phyloP scores from a whole-genome alignment of 37 sponge, comb jelly and placozoan genomes.

The Axinella damicornis region DNA sequence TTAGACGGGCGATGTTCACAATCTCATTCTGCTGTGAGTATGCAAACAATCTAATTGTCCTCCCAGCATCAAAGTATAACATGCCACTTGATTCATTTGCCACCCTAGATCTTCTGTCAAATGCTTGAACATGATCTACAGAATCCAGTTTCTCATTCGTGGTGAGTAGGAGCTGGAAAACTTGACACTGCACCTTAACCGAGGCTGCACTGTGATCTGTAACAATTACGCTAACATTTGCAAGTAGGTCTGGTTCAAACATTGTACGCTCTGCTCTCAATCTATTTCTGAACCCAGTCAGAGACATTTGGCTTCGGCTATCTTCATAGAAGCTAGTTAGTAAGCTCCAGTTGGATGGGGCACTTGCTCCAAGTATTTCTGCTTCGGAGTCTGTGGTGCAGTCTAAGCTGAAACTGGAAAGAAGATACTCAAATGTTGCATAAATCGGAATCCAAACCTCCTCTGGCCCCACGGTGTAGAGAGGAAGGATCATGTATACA shows the following conservation, averaged over 20 bases:
- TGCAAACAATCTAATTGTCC: conserved; percentile 23
- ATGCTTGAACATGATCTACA: background rate
- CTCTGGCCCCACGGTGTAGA: background rate
- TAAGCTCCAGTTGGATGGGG: conserved; percentile 25
- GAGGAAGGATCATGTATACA: conserved; percentile 19
- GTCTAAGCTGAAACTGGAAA: conserved; percentile 30
- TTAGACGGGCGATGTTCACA: conserved; percentile 31
- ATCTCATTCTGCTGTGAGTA: conserved; percentile 39
- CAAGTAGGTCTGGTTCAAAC: conserved; percentile 10
- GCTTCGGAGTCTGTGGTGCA: conserved; percentile 2
- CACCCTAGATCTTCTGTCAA: background rate
- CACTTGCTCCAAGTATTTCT: background rate
- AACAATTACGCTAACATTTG: background rate
- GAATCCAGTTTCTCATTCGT: background rate
- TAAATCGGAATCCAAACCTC: conserved; percentile 27
- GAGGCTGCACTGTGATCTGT: background rate
- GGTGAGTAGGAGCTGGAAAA: background rate
- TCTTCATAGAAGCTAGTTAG: background rate
- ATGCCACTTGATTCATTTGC: background rate
- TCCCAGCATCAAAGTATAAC: background rate
- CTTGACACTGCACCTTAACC: conserved; percentile 16
- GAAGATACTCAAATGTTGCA: conserved; percentile 7
- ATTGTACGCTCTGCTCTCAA: background rate
- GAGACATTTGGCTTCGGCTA: background rate
- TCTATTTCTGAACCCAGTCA: conserved; percentile 48